phyloP scores from a whole-genome alignment of 2,113 vertebrate genomes.

The Zosterops japonicus region DNA sequence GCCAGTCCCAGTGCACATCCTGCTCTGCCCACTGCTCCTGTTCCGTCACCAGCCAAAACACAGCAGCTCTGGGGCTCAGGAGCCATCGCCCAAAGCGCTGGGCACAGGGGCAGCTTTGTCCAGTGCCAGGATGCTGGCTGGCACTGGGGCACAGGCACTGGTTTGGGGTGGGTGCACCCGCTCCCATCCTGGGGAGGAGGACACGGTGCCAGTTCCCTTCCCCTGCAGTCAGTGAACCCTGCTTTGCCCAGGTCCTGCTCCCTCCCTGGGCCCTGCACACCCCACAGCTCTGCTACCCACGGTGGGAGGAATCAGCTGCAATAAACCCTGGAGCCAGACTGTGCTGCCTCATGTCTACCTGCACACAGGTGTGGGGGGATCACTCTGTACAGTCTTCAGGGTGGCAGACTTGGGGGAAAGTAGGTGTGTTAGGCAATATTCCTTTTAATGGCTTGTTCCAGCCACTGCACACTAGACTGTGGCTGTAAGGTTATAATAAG shows the following conservation, averaged over 20 bases:
- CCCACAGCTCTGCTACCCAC: neutral
- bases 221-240: neutral
- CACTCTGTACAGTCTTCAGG: neutral
- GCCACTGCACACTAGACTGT: neutral
- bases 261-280: neutral
- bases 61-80: neutral
- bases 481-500: neutral
- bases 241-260: conserved; percentile 2
- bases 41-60: neutral
- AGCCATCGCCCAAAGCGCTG: fast-evolving
- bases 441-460: neutral
- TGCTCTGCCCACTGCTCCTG: neutral
- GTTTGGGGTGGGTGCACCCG: neutral
- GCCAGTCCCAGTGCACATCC: neutral
- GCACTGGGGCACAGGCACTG: neutral
- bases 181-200: neutral
- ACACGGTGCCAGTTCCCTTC: neutral
- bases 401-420: neutral
- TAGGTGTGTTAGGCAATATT: neutral
- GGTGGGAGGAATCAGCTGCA: neutral
- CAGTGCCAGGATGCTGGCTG: neutral
- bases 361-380: neutral
- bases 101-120: neutral
- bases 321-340: conserved; percentile 47
- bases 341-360: neutral